Base-by-base conservation (phyloP, 2,113 vertebrate species). In the Carlito syrichta region DNA sequence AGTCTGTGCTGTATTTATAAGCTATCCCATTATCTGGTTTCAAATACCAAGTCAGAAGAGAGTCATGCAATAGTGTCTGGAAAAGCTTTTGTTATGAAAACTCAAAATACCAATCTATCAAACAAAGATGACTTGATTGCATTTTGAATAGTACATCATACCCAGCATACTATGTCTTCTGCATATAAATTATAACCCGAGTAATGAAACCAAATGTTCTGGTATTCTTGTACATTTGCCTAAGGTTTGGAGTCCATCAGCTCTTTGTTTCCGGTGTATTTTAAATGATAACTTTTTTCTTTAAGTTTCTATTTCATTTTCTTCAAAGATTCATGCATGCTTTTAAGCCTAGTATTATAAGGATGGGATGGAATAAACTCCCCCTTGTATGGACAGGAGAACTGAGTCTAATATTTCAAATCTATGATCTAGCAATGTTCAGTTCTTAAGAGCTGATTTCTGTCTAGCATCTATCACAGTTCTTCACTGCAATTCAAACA, bases 1-100 rank as follows among this genome's bases (percentile, higher is more conserved):
- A 86, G 96, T 95, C 88, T 98, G 97, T 97, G 91, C 87, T 98
- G 83, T 97, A 95, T 98, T 98, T 98, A 95, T 96, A 98, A 95
- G 87, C 97, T 97, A 97, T 97, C 94, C 98, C 96, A 98, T 97
- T 86, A 97, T 97, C 97, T 98, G 98, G 96, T 98, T 98, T 98
- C 98, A 97, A 98, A 98, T 86, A 98, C 48, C 58, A 96, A 86
- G 76, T 96, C n/a, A 89, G 95, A 98, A 23, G 96, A 78, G 91
- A 98, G 66, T 87, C 96, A 54, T 91, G 97, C 91, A 98, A 96
- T 60, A 91, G 92, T 78, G 89, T 95, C 95, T 97, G 97, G 97
- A 98, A 98, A 97, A 97, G 96, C 95, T 97, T 98, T 95, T 97
- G 96, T 98, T 98, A 97, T 54, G 81, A 97, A 98, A 63, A 98